Conservation (phyloP, 2,888 invertebrate species). For the Apamea monoglypha region DNA sequence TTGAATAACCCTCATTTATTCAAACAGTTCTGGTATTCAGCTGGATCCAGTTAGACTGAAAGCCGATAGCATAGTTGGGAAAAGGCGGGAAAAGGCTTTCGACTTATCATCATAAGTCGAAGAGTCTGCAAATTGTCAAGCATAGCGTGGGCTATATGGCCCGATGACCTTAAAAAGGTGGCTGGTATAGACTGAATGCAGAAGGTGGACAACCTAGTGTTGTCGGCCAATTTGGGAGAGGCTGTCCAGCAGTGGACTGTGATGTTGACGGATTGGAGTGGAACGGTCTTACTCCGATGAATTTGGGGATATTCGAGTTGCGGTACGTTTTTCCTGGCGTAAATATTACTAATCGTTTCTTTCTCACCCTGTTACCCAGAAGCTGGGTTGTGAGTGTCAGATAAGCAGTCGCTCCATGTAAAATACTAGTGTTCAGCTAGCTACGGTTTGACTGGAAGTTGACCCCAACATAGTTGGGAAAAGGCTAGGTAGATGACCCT, state of each 20-base stretch:
- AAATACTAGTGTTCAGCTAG: background rate
- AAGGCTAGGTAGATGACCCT: no score
- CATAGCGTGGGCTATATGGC: background rate
- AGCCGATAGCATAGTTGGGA: background rate
- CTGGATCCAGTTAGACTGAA: background rate
- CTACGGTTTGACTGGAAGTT: background rate
- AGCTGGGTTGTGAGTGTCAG: background rate
- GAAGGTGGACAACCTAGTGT: background rate
- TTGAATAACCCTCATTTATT: background rate
- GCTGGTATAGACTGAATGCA: background rate
- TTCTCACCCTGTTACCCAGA: background rate
- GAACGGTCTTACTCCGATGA: background rate
- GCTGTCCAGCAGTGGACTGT: background rate
- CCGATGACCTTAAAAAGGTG: background rate
- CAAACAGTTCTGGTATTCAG: background rate
- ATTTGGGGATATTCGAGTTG: background rate
- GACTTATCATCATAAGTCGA: background rate
- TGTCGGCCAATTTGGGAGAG: background rate
- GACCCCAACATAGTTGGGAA: background rate
- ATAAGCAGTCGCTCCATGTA: background rate
- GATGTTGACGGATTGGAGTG: background rate
- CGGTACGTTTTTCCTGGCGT: background rate
- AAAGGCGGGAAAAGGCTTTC: background rate
- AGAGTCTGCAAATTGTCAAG: background rate
- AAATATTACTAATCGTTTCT: background rate